phyloP scores from a whole-genome alignment of 2,113 vertebrate genomes.

The Chionis minor region DNA sequence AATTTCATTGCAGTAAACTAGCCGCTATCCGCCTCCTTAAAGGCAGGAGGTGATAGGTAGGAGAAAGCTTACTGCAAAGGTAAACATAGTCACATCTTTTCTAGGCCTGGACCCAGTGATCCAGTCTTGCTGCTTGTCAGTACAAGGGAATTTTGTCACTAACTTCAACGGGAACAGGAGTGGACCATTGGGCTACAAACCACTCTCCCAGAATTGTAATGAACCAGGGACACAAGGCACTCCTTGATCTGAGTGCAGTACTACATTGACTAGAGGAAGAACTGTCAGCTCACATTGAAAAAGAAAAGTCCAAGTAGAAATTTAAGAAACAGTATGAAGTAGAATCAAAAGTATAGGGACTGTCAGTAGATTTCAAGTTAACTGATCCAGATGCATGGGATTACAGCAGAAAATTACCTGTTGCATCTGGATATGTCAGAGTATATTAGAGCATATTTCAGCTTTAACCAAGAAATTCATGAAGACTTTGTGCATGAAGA shows the following conservation, averaged over 20 bases:
- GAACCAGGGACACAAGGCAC: neutral
- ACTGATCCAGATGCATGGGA: neutral
- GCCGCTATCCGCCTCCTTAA: neutral
- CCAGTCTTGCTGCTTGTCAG: neutral
- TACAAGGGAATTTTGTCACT: neutral
- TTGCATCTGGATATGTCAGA: neutral
- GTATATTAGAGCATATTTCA: neutral
- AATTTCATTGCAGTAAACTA: neutral
- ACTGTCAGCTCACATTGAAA: neutral
- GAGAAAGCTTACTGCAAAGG: neutral
- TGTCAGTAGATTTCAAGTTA: neutral
- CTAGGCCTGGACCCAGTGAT: neutral
- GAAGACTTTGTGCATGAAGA: neutral
- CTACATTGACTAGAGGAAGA: neutral
- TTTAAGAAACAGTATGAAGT: neutral
- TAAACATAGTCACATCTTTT: neutral
- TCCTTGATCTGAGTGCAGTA: neutral
- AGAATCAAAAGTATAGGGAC: neutral
- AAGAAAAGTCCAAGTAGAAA: neutral
- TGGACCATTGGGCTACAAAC: neutral
- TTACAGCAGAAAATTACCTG: neutral
- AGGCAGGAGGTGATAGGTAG: neutral
- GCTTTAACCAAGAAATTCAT: neutral
- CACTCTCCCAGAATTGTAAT: neutral
- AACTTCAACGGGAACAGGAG: accelerated